Conservation (phyloP, 37 sponge, comb jelly and placozoan genomes). For the Agelas oroides region DNA sequence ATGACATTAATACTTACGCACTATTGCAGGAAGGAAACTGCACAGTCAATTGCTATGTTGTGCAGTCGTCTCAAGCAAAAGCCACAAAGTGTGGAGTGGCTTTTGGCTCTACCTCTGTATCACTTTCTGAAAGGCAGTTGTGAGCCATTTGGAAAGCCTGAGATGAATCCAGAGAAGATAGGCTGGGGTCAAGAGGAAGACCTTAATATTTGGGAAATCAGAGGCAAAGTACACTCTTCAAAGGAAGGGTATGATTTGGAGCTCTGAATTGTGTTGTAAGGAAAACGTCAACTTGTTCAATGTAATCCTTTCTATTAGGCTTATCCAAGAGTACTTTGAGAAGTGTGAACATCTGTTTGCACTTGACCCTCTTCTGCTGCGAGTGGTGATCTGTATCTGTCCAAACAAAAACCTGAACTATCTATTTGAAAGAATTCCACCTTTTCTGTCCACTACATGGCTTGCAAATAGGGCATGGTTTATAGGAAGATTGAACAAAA, state of each 20-base stretch:
- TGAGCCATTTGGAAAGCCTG: conserved; percentile 3
- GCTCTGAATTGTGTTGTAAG: no score
- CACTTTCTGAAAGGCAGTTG: not conserved
- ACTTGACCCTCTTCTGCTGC: conserved; percentile 42
- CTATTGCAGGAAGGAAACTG: not conserved
- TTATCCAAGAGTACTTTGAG: not conserved
- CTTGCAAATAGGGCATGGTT: not conserved
- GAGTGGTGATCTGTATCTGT: conserved; percentile 22
- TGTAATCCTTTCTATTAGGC: no score
- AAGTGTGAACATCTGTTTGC: conserved; percentile 7
- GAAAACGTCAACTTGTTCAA: no score
- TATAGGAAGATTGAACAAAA: not conserved
- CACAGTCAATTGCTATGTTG: not conserved
- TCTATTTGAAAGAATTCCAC: conserved; percentile 18
- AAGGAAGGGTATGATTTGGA: no score
- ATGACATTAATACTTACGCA: no score
- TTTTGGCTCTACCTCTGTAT: not conserved
- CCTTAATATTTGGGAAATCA: no score
- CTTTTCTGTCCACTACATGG: conserved; percentile 7
- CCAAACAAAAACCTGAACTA: not conserved
- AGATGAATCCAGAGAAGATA: no score
- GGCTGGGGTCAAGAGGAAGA: no score
- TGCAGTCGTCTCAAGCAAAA: not conserved
- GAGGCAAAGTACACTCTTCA: no score
- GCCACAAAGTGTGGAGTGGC: not conserved